Conservation (phyloP, 2,888 invertebrate species). For the Andrena dorsata region DNA sequence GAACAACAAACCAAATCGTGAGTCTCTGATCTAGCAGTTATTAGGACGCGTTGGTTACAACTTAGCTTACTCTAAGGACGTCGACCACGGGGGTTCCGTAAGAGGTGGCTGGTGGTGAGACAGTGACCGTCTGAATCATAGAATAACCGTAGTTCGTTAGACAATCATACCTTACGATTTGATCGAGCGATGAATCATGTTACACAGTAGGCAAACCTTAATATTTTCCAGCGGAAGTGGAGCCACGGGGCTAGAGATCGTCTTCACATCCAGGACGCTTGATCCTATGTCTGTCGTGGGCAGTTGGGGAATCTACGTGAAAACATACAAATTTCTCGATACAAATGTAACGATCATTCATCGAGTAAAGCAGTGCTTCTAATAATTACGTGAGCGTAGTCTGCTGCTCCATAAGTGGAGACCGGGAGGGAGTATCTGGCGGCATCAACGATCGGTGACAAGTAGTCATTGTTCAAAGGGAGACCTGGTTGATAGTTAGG, state of each 20-base stretch:
- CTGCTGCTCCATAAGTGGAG: slow-evolving; percentile 44
- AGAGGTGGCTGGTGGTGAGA: slow-evolving; percentile 54
- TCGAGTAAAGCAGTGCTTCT: too few species aligned
- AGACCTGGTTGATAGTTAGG: slow-evolving; percentile 66
- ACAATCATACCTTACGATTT: background rate
- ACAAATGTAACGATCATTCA: too few species aligned
- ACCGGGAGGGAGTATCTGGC: slow-evolving; percentile 1
- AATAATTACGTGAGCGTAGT: slow-evolving; percentile 37
- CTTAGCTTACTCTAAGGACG: slow-evolving; percentile 36
- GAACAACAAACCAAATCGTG: background rate
- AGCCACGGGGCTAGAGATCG: slow-evolving; percentile 35
- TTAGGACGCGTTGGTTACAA: rapidly evolving
- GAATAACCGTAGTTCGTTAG: background rate
- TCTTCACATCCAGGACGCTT: slow-evolving; percentile 19
- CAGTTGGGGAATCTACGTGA: slow-evolving; percentile 1
- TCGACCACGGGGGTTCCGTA: slow-evolving; percentile 61
- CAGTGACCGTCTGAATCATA: slow-evolving; percentile 16
- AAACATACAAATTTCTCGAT: too few species aligned
- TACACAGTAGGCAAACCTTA: slow-evolving; percentile 1
- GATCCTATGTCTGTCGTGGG: background rate
- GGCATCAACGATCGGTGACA: slow-evolving; percentile 24
- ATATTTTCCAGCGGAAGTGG: slow-evolving; percentile 38
- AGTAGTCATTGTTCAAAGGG: slow-evolving; percentile 37
- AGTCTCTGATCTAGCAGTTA: background rate
- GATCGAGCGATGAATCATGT: background rate